A percentile compares a stretch with the other conserved stretches of the same genome.
Evolutionary conservation across 1,140 invertebrate genomes (phyloP).

Genomic region (Micrasema longulum): DNA sequence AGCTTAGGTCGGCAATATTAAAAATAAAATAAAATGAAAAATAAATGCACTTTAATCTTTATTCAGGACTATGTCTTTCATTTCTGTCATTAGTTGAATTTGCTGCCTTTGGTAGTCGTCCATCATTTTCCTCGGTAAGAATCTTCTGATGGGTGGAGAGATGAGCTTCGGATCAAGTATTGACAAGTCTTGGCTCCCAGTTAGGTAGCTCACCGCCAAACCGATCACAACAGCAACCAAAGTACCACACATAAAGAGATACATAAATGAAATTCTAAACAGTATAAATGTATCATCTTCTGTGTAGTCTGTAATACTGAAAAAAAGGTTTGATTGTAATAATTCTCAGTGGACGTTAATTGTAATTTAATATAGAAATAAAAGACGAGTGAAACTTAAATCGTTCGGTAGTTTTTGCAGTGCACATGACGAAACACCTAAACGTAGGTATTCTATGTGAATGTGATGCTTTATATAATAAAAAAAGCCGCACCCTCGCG

Average conservation of each 20-base stretch:
- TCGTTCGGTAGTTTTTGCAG: too few species aligned
- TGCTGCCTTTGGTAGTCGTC: constrained; percentile 16
- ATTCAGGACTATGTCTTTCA: constrained; percentile 18
- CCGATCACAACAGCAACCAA: constrained; percentile 75
- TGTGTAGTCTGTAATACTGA: constrained; percentile 14
- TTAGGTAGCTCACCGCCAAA: constrained; percentile 74
- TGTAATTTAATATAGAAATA: too few species aligned
- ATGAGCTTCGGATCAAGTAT: constrained; percentile 72
- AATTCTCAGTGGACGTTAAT: too few species aligned
- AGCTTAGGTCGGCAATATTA: too few species aligned
- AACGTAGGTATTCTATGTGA: too few species aligned
- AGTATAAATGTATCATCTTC: constrained; percentile 41
- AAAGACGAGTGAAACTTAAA: too few species aligned
- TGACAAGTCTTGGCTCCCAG: constrained; percentile 71
- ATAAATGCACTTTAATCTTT: constrained; percentile 10
- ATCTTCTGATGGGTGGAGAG: constrained; percentile 62
- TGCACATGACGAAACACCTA: too few species aligned
- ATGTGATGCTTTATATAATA: too few species aligned
- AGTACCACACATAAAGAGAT: constrained; percentile 63
- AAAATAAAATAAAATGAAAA: not conserved
- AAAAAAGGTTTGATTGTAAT: too few species aligned
- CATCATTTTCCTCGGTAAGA: constrained; percentile 42
- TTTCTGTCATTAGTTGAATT: constrained; percentile 15
- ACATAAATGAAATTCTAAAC: constrained; percentile 46
- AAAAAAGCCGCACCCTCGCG: too few species aligned